These are phyloP conservation scores for Alexandromys fortis DNA, from an alignment of 2,113 vertebrate species.

Conservation along the genomic window DNA sequence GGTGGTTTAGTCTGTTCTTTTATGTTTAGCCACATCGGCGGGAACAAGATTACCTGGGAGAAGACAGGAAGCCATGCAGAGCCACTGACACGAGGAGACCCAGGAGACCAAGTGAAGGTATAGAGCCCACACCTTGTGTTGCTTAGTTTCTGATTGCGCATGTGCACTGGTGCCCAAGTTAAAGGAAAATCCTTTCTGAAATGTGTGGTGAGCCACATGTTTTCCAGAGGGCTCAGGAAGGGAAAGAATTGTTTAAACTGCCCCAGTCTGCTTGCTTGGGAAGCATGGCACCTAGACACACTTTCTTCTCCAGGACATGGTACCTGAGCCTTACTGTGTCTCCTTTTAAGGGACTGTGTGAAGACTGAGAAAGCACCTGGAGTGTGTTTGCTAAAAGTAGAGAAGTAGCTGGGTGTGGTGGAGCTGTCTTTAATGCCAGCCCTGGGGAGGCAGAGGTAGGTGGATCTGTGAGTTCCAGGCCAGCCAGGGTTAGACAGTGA, in stretches of 20 bases:
- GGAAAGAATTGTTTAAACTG: background rate
- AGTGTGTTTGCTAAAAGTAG: background rate
- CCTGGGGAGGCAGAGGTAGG: background rate
- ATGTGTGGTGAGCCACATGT: background rate
- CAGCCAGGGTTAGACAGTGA: background rate
- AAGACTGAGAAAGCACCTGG: background rate
- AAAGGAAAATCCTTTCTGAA: slow-evolving; percentile 14
- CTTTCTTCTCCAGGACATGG: background rate
- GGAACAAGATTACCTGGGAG: slow-evolving; percentile 92
- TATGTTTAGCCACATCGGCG: slow-evolving; percentile 90
- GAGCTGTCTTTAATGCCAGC: background rate
- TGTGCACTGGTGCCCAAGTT: background rate
- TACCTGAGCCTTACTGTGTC: background rate
- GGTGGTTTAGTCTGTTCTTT: slow-evolving; percentile 55
- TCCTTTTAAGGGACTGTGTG: background rate
- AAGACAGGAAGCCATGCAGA: slow-evolving; percentile 89
- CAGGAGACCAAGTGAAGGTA: slow-evolving; percentile 94
- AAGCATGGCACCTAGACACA: background rate
- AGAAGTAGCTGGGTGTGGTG: background rate
- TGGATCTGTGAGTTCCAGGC: background rate
- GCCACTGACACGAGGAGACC: slow-evolving; percentile 85
- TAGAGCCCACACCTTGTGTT: background rate
- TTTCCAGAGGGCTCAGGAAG: background rate
- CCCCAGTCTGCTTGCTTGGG: background rate
- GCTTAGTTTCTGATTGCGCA: background rate